Conservation (phyloP, 1,140 invertebrate genomes). For the Macrocentrus cingulum region DNA sequence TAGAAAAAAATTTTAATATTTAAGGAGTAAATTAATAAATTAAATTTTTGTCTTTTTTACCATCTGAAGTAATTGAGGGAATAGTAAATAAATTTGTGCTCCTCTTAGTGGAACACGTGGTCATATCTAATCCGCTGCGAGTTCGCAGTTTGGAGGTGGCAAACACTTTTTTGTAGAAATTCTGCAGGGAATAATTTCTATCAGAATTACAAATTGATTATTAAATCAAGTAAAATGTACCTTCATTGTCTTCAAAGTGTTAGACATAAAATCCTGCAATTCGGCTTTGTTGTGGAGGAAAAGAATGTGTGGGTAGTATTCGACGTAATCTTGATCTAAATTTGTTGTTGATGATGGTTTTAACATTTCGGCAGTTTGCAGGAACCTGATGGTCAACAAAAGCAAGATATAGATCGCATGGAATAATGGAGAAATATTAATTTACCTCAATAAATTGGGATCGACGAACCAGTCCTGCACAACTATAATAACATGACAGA, state of each 20-base stretch:
- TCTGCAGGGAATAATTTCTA: constrained; percentile 48
- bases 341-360: constrained; percentile 74
- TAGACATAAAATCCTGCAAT: constrained; percentile 69
- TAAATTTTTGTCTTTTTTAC: constrained; percentile 47
- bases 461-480: constrained; percentile 87
- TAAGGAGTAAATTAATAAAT: background rate
- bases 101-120: constrained; percentile 58
- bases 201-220: background rate
- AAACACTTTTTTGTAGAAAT: constrained; percentile 68
- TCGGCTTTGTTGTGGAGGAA: constrained; percentile 77
- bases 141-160: constrained; percentile 70
- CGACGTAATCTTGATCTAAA: constrained; percentile 66
- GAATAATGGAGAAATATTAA: background rate
- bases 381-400: constrained; percentile 61
- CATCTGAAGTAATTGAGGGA: constrained; percentile 64
- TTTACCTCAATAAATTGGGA: constrained; percentile 68
- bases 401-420: background rate
- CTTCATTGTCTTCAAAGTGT: constrained; percentile 69
- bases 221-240: constrained; percentile 38
- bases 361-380: constrained; percentile 84
- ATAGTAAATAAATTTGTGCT: constrained; percentile 75
- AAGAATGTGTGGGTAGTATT: constrained; percentile 76
- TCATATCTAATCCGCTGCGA: constrained; percentile 68
- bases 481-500: constrained; percentile 86
- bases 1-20: constrained; percentile 31